A percentile compares a stretch with the other conserved stretches of the same genome.
These are phyloP conservation scores for Manis pentadactyla DNA, from an alignment of 2,797 vertebrate genomes.

Conservation along the genomic window DNA sequence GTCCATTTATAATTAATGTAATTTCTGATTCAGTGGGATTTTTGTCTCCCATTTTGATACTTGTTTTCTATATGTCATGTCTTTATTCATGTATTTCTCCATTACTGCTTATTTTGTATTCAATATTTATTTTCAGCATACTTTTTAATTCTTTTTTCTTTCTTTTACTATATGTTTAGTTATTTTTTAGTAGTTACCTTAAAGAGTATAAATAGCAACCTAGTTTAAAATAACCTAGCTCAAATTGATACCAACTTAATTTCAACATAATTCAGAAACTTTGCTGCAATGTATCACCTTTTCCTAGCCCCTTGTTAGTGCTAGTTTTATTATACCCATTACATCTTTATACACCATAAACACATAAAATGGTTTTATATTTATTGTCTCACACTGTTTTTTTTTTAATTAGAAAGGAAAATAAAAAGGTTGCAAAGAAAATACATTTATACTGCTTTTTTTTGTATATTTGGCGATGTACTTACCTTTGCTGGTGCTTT, in stretches of 20 bases:
- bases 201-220: neutral
- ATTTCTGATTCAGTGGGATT: neutral
- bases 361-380: neutral
- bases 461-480: neutral
- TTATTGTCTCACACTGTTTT: neutral
- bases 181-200: neutral
- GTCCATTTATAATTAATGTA: neutral
- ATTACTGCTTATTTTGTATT: neutral
- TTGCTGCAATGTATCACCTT: neutral
- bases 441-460: neutral
- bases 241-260: neutral
- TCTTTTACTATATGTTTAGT: neutral
- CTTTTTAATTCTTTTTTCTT: neutral
- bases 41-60: neutral
- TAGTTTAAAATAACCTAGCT: neutral
- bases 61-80: neutral
- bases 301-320: neutral
- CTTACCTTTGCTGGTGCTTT: neutral
- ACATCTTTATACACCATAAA: neutral
- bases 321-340: neutral
- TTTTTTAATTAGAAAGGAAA: constrained; percentile 1
- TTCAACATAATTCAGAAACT: neutral
- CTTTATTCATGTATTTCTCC: neutral
- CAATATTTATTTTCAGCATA: neutral
- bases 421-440: neutral